Conservation (phyloP, 2,888 invertebrate genomes). For the Drosophila pullipes region DNA sequence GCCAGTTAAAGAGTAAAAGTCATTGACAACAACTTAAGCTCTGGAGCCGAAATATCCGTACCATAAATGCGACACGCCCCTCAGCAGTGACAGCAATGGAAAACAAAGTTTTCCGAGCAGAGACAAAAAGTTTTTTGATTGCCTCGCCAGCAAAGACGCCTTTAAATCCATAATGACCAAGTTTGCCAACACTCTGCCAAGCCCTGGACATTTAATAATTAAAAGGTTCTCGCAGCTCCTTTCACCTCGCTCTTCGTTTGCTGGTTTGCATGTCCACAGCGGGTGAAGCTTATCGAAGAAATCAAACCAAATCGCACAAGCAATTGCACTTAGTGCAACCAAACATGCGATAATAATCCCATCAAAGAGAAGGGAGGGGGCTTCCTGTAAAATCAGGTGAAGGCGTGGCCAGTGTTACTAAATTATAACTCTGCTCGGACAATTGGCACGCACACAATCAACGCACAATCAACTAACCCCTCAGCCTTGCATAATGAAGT, state of each 20-base stretch:
- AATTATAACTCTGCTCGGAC: conserved; percentile 29
- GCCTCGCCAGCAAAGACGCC: conserved; percentile 44
- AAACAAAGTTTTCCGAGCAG: conserved; percentile 32
- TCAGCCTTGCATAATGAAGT: conserved; percentile 8
- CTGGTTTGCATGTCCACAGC: conserved; percentile 63
- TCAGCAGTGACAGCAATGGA: conserved; percentile 43
- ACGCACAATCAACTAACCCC: conserved; percentile 23
- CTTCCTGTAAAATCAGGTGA: background rate
- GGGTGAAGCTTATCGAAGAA: conserved; percentile 40
- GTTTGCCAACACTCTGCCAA: conserved; percentile 46
- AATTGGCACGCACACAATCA: conserved; percentile 48
- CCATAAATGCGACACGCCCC: conserved; percentile 14
- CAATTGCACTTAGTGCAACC: conserved; percentile 72
- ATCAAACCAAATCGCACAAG: conserved; percentile 41
- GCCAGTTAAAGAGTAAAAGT: conserved; percentile 79
- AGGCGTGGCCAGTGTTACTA: conserved; percentile 39
- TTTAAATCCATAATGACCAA: conserved; percentile 65
- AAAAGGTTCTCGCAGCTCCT: conserved; percentile 39
- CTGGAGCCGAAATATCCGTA: background rate
- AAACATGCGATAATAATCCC: conserved; percentile 66
- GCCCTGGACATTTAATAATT: conserved; percentile 63
- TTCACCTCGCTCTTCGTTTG: conserved; percentile 1
- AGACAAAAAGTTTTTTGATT: conserved; percentile 50
- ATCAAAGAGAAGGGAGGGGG: background rate
- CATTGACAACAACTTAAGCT: conserved; percentile 62